Conservation (phyloP, 2,888 invertebrate genomes). For the Tinea trinotella region DNA sequence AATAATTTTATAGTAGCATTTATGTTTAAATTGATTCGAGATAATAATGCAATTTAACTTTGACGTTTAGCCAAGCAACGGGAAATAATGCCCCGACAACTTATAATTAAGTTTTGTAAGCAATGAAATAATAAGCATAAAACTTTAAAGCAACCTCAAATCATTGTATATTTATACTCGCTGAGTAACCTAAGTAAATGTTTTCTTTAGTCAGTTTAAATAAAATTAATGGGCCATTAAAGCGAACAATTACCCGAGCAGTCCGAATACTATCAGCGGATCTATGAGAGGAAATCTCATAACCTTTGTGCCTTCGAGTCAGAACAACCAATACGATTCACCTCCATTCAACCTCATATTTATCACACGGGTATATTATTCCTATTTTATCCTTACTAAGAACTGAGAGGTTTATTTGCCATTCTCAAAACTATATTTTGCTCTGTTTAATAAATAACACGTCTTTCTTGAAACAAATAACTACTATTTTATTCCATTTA, state of each 20-base stretch:
- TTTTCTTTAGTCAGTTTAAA: constrained; percentile 25
- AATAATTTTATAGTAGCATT: no score
- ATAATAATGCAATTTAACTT: background rate
- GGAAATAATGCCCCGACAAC: background rate
- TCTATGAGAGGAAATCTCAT: constrained; percentile 63
- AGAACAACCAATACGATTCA: constrained; percentile 29
- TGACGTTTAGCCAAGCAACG: background rate
- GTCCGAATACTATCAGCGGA: constrained; percentile 63
- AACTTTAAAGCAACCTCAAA: constrained; percentile 7
- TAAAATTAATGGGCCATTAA: constrained; percentile 59
- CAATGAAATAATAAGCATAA: constrained; percentile 17
- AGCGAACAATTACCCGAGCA: constrained; percentile 63
- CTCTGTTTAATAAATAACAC: background rate
- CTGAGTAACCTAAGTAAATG: constrained; percentile 10
- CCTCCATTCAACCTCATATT: constrained; percentile 6
- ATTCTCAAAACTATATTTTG: background rate
- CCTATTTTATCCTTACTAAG: background rate
- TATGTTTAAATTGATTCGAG: background rate
- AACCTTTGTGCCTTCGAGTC: constrained; percentile 62
- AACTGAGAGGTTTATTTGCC: background rate
- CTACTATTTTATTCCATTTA: no score
- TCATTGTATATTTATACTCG: constrained; percentile 22
- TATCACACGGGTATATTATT: background rate
- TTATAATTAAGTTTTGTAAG: constrained; percentile 20
- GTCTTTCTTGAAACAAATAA: no score